phyloP scores from a whole-genome alignment of 1,140 invertebrate genomes.

The Caenorhabditis inopinata region DNA sequence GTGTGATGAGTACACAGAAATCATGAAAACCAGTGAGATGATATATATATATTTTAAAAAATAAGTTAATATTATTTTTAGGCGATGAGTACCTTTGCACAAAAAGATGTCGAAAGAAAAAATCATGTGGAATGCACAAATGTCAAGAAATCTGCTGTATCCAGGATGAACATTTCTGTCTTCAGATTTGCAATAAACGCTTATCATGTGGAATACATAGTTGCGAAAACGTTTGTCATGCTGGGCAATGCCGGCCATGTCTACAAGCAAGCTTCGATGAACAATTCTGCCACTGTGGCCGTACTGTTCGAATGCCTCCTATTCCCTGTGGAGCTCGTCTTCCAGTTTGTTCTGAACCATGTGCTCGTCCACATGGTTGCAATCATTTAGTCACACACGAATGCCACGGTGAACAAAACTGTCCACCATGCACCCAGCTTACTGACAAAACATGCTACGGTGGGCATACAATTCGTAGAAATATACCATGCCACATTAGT shows the following conservation, averaged over 20 bases:
- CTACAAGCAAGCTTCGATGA: constrained; percentile 84
- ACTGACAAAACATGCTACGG: constrained; percentile 85
- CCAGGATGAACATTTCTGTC: constrained; percentile 81
- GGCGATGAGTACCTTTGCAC: constrained; percentile 74
- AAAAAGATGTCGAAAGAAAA: constrained; percentile 83
- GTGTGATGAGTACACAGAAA: constrained; percentile 38
- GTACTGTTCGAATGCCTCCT: constrained; percentile 81
- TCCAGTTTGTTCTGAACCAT: constrained; percentile 78
- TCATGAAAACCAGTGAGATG: constrained; percentile 27
- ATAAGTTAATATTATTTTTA: neutral
- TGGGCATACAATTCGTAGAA: constrained; percentile 81
- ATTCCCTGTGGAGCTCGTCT: constrained; percentile 83
- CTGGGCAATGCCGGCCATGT: constrained; percentile 81
- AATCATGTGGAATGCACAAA: constrained; percentile 82
- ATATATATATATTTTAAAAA: neutral
- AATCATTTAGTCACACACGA: constrained; percentile 78
- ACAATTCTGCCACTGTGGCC: constrained; percentile 85
- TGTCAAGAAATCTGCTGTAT: constrained; percentile 78
- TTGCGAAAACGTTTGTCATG: constrained; percentile 85
- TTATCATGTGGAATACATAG: constrained; percentile 79
- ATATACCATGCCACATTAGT: constrained; percentile 83
- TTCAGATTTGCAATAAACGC: constrained; percentile 71
- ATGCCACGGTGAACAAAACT: constrained; percentile 76
- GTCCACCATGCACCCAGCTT: constrained; percentile 89
- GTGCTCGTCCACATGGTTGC: constrained; percentile 78